Evolutionary conservation across 1,140 invertebrate genomes (phyloP), one percentile per base, ranked within the genome.

Genomic region (Drosophila subpulchrella): DNA sequence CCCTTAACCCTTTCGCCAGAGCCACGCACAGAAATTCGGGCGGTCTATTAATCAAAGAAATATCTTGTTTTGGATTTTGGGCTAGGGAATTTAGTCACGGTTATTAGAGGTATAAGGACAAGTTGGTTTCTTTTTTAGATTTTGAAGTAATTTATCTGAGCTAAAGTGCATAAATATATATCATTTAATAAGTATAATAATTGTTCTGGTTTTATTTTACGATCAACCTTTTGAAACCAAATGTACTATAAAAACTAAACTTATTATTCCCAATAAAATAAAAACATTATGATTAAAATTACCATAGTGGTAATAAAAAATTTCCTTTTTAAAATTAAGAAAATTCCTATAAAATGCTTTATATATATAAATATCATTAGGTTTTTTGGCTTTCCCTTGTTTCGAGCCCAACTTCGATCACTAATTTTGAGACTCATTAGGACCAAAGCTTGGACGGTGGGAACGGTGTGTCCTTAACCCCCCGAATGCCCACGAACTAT

Each of bases 31-130:
- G 42, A 55, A 56, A 54, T 36, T 71, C 42, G 53, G 54, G 8
- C 46, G 55, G 58, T 58, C 70, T 71, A 86, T 85, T 85, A 85
- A 85, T 81, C 78, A 86, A 78, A 74, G 24, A 60, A 60, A 41
- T 30, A 48, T 62, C 42, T 44, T 34, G 36, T 30, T 59, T 34
- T 5, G 27, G 8, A 10, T 15, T 50, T 32, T 3, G 27, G 27
- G 15, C 3, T 15, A 11, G n/a, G 4, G 5, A 34, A 51, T 17
- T 51, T 51, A 34, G 48, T 51, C 7, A 53, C 32, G 50, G 32
- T 13, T 20, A 50, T 32, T 50, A 11, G 4, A 32, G 20, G 2
- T 34, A 20, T 20, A 1, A 20, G 20, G 20, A 20, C 20, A 20
- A 20, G 20, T 20, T 20, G 20, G 20, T 20, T 20, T 20, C 20